These are phyloP conservation scores for Onthophagus taurus DNA, from an alignment of 1,140 invertebrate species.

Conservation along the genomic window DNA sequence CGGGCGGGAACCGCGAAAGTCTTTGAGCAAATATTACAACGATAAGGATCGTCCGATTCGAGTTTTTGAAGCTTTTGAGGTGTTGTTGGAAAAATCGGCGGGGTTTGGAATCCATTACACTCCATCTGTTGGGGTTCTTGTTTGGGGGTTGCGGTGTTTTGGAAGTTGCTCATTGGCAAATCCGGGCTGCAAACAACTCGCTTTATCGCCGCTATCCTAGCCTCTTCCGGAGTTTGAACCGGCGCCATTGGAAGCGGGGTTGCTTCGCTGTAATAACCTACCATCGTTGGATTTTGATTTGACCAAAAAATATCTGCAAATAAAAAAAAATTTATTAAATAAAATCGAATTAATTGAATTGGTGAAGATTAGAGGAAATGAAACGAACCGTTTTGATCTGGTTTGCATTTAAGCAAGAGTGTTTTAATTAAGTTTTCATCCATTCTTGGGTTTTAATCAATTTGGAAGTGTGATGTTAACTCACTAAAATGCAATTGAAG, in stretches of 20 bases:
- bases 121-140: slow-evolving; percentile 40
- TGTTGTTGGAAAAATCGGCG: slow-evolving; percentile 49
- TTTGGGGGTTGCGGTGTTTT: slow-evolving; percentile 11
- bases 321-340: slow-evolving; percentile 22
- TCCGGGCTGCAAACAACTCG: slow-evolving; percentile 37
- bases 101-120: slow-evolving; percentile 50
- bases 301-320: slow-evolving; percentile 35
- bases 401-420: no score
- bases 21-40: slow-evolving; percentile 85
- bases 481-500: no score
- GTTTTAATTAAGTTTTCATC: no score
- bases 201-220: slow-evolving; percentile 26
- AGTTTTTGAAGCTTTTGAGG: slow-evolving; percentile 51
- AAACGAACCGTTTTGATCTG: no score
- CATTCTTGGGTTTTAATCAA: no score
- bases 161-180: slow-evolving; percentile 25
- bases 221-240: slow-evolving; percentile 27
- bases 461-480: no score
- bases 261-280: slow-evolving; percentile 36
- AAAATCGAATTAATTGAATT: no score
- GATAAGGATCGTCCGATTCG: slow-evolving; percentile 63
- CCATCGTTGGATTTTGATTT: slow-evolving; percentile 35
- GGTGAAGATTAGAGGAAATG: no score
- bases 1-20: slow-evolving; percentile 86
- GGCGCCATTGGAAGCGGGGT: slow-evolving; percentile 31